phyloP scores from a whole-genome alignment of 2,113 vertebrate species.

The Poicephalus gulielmi region DNA sequence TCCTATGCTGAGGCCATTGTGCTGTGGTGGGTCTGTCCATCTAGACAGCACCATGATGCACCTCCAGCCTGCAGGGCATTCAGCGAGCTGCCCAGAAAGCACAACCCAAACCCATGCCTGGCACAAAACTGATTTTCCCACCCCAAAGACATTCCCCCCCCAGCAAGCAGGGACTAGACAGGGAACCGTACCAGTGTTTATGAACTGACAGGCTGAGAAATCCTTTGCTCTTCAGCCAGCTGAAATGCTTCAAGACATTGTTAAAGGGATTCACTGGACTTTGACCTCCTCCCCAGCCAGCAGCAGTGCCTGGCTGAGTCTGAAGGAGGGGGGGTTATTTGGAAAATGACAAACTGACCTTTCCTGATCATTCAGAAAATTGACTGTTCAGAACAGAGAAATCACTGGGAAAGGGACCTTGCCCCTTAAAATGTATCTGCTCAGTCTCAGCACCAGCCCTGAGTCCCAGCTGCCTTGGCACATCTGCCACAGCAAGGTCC shows the following conservation, averaged over 20 bases:
- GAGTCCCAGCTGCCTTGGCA: fast-evolving
- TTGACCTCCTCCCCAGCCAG: neutral
- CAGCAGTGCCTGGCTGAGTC: neutral
- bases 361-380: neutral
- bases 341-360: neutral
- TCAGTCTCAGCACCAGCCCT: fast-evolving
- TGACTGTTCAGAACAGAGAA: neutral
- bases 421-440: neutral
- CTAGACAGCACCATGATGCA: neutral
- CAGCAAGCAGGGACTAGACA: neutral
- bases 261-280: neutral
- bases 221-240: neutral
- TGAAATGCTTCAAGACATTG: neutral
- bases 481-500: neutral
- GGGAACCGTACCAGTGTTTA: neutral
- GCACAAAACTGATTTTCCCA: neutral
- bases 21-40: neutral
- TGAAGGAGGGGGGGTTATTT: neutral
- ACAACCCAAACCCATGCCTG: neutral
- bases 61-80: neutral
- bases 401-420: neutral
- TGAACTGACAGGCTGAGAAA: neutral
- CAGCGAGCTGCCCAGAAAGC: neutral
- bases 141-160: neutral
- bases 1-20: fast-evolving